Base-by-base conservation (phyloP, 92 coral and sea anemone genomes). In the Palythoa grandis region DNA sequence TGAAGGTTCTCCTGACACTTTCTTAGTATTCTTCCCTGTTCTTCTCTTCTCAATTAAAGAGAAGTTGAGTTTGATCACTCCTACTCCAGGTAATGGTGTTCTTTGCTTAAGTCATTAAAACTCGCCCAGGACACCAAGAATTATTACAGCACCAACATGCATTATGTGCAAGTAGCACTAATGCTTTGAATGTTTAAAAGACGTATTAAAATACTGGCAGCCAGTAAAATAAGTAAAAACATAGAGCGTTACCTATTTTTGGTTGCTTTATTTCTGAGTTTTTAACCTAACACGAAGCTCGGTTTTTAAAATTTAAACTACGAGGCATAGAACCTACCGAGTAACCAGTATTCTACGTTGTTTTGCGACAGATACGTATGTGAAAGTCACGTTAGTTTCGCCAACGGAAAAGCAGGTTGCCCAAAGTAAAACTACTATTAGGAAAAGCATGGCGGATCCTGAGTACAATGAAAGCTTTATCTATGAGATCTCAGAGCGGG, bases 401-500 rank as follows among this genome's bases (percentile, higher is more conserved):
- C 90, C 99, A 66, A 87, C 98, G 85, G 99, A 98, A 86, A 95
- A 95, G 88, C 95, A 95, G 74, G 99, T 93, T 61, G 99, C 99
- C 70, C 95, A 95, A 92, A 97, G 99, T 83, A 97, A 97, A 90
- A 97, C 99, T 13, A 97, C 99, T 72, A 97, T 97, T 79, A 90
- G 99, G 83, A 93, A 95, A 91, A 97, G 95, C 86, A 97, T 97
- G 99, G 96, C 95, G 8, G 99, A 97, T 78, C 99, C 99, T 7
- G 99, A 97, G 82, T 97, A 97, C 94, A 97, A 97, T 83, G 99
- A 97, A 82, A 97, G 97, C 88, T 97, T 97, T 91, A 95, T 97
- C 82, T 97, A 91, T 88, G 98, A 97, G 83, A 97, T 97, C 89
- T 97, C 99, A 7, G 99, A 97, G 88, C 94, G 93, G 78, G 99